Conservation (phyloP, 2,888 invertebrate species). For the Tiphia femorata region DNA sequence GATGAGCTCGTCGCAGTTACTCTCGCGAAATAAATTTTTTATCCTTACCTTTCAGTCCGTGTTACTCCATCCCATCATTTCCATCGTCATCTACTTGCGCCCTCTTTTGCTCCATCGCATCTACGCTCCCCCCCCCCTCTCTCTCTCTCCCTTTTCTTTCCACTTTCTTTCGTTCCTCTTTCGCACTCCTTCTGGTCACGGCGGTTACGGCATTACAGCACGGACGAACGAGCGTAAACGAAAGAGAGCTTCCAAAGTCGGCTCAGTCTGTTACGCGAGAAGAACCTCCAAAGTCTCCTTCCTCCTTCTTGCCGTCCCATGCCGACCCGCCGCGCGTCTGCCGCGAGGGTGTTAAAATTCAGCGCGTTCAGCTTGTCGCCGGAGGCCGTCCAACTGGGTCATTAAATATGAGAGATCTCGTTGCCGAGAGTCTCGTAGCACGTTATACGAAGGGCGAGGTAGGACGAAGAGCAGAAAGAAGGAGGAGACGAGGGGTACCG, state of each 20-base stretch:
- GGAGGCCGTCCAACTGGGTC: constrained; percentile 54
- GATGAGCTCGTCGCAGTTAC: too few relatives aligned
- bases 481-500: neutral
- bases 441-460: constrained; percentile 13
- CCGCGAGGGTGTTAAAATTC: constrained; percentile 53
- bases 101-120: too few relatives aligned
- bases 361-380: constrained; percentile 52
- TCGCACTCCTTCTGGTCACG: too few relatives aligned
- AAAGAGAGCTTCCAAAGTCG: constrained; percentile 35
- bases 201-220: too few relatives aligned
- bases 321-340: constrained; percentile 10
- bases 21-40: too few relatives aligned
- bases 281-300: constrained; percentile 32
- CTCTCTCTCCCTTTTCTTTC: too few relatives aligned
- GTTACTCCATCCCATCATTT: too few relatives aligned
- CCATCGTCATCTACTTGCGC: too few relatives aligned
- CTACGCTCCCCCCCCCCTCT: too few relatives aligned
- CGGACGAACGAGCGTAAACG: neutral
- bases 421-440: constrained; percentile 37
- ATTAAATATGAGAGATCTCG: constrained; percentile 62
- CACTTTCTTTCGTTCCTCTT: too few relatives aligned
- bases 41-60: too few relatives aligned
- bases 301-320: constrained; percentile 23
- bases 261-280: constrained; percentile 28
- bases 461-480: neutral